Evolutionary conservation across 2,888 invertebrate genomes (phyloP).

Genomic region (Athalia cordata): DNA sequence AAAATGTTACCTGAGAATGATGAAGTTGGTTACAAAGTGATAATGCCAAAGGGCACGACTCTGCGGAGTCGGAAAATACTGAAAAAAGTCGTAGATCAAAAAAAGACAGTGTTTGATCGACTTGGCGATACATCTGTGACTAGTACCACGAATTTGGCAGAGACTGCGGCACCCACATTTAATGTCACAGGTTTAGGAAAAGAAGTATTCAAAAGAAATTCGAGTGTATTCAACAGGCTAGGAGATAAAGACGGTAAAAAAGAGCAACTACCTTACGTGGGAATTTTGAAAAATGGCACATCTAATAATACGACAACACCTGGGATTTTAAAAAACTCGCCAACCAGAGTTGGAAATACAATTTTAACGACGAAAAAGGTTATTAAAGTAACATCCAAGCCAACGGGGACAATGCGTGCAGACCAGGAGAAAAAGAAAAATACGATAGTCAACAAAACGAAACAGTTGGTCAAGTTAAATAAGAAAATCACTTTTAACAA

Average conservation of each 20-base stretch:
- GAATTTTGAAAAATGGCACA: slow-evolving; percentile 66
- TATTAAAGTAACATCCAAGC: slow-evolving; percentile 53
- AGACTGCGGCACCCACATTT: slow-evolving; percentile 61
- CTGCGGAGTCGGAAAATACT: slow-evolving; percentile 71
- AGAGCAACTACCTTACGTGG: slow-evolving; percentile 52
- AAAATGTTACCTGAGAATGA: slow-evolving; percentile 68
- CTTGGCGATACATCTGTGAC: slow-evolving; percentile 74
- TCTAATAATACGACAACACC: slow-evolving; percentile 48
- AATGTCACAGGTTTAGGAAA: slow-evolving; percentile 70
- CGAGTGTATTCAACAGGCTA: slow-evolving; percentile 69
- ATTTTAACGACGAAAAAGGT: slow-evolving; percentile 55
- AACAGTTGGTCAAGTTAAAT: slow-evolving; percentile 59
- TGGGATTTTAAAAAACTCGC: slow-evolving; percentile 65
- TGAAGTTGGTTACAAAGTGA: slow-evolving; percentile 73
- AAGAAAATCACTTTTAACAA: slow-evolving; percentile 58
- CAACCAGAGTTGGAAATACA: slow-evolving; percentile 51
- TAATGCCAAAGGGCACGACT: slow-evolving; percentile 73
- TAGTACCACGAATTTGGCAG: slow-evolving; percentile 70
- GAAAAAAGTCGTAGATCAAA: slow-evolving; percentile 66
- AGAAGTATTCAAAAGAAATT: slow-evolving; percentile 64
- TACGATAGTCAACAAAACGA: slow-evolving; percentile 56
- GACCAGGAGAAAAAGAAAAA: slow-evolving; percentile 68
- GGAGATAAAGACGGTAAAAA: slow-evolving; percentile 68
- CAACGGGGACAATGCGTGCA: slow-evolving; percentile 69
- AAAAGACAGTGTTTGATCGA: slow-evolving; percentile 75